Evolutionary conservation across 2,888 invertebrate species (phyloP).

Genomic region (Spisula subtruncata): DNA sequence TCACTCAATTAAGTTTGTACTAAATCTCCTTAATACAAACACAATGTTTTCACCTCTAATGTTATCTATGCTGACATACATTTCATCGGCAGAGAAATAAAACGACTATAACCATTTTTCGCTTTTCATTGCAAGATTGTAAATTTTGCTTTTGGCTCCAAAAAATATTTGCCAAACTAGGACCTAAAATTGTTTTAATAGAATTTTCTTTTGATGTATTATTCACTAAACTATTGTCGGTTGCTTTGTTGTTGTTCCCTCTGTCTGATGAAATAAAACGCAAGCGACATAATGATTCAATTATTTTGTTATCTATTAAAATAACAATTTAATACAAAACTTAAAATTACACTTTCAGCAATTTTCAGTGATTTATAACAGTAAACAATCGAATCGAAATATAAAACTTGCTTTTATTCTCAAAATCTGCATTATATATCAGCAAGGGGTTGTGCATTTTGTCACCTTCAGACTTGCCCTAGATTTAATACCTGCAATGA

Average conservation of each 20-base stretch:
- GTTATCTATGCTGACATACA: constrained; percentile 35
- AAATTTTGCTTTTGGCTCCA: constrained; percentile 38
- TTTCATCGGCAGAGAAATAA: background rate
- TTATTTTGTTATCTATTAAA: constrained; percentile 33
- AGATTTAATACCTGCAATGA: background rate
- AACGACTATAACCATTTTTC: background rate
- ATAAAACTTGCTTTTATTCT: background rate
- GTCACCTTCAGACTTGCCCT: background rate
- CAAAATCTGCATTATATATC: background rate
- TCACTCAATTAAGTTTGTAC: background rate
- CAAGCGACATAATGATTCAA: constrained; percentile 4
- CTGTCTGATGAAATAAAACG: constrained; percentile 13
- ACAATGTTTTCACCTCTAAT: background rate
- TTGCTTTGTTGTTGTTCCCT: constrained; percentile 44
- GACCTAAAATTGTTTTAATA: constrained; percentile 42
- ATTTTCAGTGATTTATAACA: background rate
- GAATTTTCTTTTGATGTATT: constrained; percentile 36
- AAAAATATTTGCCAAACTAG: constrained; percentile 30
- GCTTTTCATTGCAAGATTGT: constrained; percentile 25
- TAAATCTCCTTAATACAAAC: background rate
- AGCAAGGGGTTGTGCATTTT: background rate
- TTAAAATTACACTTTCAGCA: constrained; percentile 21
- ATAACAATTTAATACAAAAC: background rate
- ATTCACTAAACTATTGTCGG: background rate
- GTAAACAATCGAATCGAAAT: background rate